A percentile compares a stretch with the other conserved stretches of the same genome.
phyloP scores from a whole-genome alignment of 2,888 invertebrate species.

The Archips xylosteana region DNA sequence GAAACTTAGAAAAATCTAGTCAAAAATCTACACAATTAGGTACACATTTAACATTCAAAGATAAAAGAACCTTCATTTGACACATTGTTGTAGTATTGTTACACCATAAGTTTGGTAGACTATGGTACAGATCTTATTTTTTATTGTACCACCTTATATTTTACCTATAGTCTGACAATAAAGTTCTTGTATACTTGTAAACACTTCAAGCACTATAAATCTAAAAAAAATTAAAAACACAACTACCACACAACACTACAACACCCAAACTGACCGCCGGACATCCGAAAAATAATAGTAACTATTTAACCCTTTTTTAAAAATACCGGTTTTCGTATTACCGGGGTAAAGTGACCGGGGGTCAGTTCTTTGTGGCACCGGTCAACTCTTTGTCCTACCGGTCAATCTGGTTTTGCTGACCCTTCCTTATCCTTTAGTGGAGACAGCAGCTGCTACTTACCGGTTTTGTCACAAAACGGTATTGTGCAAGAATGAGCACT shows the following conservation, averaged over 20 bases:
- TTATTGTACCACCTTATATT: too few species aligned
- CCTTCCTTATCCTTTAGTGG: constrained; percentile 75
- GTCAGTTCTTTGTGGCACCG: constrained; percentile 70
- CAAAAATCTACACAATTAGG: too few species aligned
- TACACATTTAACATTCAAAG: too few species aligned
- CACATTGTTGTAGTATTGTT: too few species aligned
- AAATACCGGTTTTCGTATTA: constrained; percentile 70
- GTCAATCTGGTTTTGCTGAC: constrained; percentile 83
- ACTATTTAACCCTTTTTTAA: constrained; percentile 68
- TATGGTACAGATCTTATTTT: too few species aligned
- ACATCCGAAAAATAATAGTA: constrained; percentile 61
- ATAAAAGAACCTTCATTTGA: too few species aligned
- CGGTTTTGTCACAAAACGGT: constrained; percentile 63
- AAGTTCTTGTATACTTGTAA: too few species aligned
- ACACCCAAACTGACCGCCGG: constrained; percentile 73
- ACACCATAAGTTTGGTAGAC: too few species aligned
- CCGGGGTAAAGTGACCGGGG: constrained; percentile 74
- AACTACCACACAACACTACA: constrained; percentile 59
- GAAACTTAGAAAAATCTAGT: too few species aligned
- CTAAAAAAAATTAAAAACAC: constrained; percentile 47
- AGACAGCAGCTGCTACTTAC: constrained; percentile 71
- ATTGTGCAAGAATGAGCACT: constrained; percentile 45
- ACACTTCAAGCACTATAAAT: background rate
- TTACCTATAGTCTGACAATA: too few species aligned
- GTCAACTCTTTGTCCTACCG: constrained; percentile 71